Base-by-base conservation (phyloP, 2,113 vertebrate species). In the Leuciscus idus region DNA sequence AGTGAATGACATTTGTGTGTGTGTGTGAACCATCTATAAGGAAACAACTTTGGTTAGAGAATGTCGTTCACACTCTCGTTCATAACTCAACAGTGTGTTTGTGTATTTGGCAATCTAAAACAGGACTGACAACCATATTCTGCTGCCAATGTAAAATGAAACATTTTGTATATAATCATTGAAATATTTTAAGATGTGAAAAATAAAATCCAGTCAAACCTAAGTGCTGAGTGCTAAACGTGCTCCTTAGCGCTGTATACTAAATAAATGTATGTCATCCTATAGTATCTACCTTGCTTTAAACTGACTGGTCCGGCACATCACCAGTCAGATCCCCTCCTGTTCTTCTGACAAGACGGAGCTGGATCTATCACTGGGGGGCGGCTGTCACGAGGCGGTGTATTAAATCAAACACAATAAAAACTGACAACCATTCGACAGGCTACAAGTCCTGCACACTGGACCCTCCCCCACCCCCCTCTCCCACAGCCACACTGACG, bases 401-500 rank as follows among this genome's bases (percentile, higher is more conserved):
- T 77, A 85, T 72, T 64, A 64, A 87, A 85, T 85, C 64, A 87
- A 70, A 89, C 52, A 50, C 86, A 90, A 86, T 83, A 90, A 82
- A 84, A 83, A 75, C 85, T 28, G 78, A 83, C 83, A 80, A 86
- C 68, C 64, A 61, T 62, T 75, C 75, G 86, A 85, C 83, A 19
- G 74, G 81, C 86, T n/a, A 75, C 86, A 66, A 33, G 73, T 80
- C 75, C 33, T 76, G 75, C 11, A 72, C 50, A 7, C 50, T 64
- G 36, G 43, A 76, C 26, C 52, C 68, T 36, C 64, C 70, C 52
- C 48, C 57, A 21, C 39, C 75, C 57, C 84, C 61, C 55, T 52
- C 48, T 85, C 64, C 50, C 64, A n/a, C 7, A 48, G 39, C 78
- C 62, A 74, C 83, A 84, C 91, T 90, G 93, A 92, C 93, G 88